These are phyloP conservation scores for Anadara kagoshimensis DNA, from an alignment of 1,140 invertebrate genomes.

Conservation along the genomic window DNA sequence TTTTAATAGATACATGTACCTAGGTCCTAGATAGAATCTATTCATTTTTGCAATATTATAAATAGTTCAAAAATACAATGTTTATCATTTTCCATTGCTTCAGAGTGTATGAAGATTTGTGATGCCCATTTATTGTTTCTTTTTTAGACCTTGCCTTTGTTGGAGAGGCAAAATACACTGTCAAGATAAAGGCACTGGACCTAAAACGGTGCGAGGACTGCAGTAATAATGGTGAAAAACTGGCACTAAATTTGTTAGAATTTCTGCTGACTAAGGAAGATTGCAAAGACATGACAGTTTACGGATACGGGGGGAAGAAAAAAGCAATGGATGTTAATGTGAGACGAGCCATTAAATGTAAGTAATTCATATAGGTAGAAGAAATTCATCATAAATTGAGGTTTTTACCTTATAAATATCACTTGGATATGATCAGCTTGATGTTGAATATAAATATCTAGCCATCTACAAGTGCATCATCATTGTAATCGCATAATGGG, in stretches of 20 bases:
- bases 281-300: background rate
- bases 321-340: background rate
- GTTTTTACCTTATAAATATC: too few relatives aligned
- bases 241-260: constrained; percentile 5
- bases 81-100: too few relatives aligned
- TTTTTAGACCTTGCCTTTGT: constrained; percentile 2
- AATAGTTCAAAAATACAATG: too few relatives aligned
- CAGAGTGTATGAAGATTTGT: too few relatives aligned
- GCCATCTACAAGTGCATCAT: too few relatives aligned
- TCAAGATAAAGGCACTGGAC: background rate
- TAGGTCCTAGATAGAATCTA: too few relatives aligned
- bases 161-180: constrained; percentile 1
- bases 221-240: background rate
- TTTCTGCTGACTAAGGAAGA: background rate
- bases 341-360: constrained; percentile 9
- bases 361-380: background rate
- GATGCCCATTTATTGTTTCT: background rate
- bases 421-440: too few relatives aligned
- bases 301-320: constrained; percentile 2
- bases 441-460: too few relatives aligned
- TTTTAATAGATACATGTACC: too few relatives aligned
- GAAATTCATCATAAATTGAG: too few relatives aligned
- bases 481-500: background rate
- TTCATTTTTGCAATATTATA: too few relatives aligned
- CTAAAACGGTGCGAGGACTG: background rate